phyloP scores from a whole-genome alignment of 2,113 vertebrate genomes.

The Caloenas nicobarica region DNA sequence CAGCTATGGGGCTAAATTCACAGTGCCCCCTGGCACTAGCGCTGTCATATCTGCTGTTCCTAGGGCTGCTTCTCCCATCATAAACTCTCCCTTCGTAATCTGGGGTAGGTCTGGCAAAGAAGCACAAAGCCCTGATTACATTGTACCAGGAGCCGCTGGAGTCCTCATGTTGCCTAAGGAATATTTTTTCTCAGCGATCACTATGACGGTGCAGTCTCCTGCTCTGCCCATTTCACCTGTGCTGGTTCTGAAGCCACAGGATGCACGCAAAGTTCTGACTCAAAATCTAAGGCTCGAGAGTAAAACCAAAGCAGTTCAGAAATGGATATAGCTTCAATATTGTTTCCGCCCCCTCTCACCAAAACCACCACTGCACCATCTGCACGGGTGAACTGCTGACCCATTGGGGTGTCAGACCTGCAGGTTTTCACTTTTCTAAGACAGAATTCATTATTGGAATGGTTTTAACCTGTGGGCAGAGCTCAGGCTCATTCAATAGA shows the following conservation, averaged over 20 bases:
- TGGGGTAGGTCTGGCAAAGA: neutral
- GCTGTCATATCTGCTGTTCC: constrained; percentile 12
- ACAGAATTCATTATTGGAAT: neutral
- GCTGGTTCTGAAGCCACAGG: neutral
- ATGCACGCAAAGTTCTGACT: neutral
- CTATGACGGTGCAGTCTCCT: fast-evolving
- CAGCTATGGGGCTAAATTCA: neutral
- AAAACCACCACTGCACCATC: neutral
- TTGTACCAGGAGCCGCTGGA: neutral
- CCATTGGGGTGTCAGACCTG: neutral
- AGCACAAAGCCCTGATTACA: neutral
- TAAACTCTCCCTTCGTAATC: neutral
- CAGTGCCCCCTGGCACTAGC: neutral
- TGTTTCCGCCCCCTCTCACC: neutral
- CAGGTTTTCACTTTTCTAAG: neutral
- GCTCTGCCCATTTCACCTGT: neutral
- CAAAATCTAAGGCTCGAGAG: neutral
- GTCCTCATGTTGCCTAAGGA: fast-evolving
- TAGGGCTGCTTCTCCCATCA: constrained; percentile 24
- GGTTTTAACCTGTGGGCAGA: neutral
- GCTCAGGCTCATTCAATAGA: neutral
- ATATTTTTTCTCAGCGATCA: neutral
- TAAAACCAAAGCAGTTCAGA: neutral
- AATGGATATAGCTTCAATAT: neutral
- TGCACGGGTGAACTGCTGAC: neutral